A percentile compares a stretch with the other conserved stretches of the same genome.
Conservation (phyloP, 2,888 invertebrate species). For the Melanargia galathea region DNA sequence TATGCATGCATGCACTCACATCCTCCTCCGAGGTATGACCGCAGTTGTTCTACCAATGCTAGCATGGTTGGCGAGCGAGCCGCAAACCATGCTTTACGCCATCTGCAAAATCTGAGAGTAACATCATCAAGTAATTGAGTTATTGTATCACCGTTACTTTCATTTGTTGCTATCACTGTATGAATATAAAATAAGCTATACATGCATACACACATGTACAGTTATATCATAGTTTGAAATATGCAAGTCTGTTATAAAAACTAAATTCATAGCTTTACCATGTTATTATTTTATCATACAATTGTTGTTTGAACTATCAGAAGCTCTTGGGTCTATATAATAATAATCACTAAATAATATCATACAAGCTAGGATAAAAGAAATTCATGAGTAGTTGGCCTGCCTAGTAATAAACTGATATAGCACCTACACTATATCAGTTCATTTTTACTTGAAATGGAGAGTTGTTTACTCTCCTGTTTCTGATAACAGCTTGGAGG, state of each 20-base stretch:
- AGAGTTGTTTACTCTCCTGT: neutral
- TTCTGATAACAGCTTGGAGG: neutral
- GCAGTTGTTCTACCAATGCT: constrained; percentile 81
- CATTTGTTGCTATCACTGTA: neutral
- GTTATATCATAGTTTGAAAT: neutral
- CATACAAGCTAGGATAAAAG: too few relatives aligned
- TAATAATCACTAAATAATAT: too few relatives aligned
- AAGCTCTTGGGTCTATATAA: too few relatives aligned
- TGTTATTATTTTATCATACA: too few relatives aligned
- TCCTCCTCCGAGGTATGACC: constrained; percentile 79
- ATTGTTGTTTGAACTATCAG: too few relatives aligned
- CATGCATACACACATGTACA: constrained; percentile 5
- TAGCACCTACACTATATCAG: neutral
- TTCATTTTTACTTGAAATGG: neutral
- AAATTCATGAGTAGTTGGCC: too few relatives aligned
- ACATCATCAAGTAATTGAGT: constrained; percentile 42
- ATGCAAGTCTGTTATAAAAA: constrained; percentile 1
- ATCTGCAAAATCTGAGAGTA: constrained; percentile 74
- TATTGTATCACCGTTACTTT: neutral
- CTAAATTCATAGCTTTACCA: neutral
- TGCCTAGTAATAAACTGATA: too few relatives aligned
- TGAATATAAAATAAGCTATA: neutral
- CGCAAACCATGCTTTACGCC: constrained; percentile 74
- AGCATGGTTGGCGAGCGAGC: constrained; percentile 77
- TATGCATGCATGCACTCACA: constrained; percentile 74